These are phyloP conservation scores for Nyctibius bracteatus DNA, from an alignment of 2,113 vertebrate species.

Conservation along the genomic window DNA sequence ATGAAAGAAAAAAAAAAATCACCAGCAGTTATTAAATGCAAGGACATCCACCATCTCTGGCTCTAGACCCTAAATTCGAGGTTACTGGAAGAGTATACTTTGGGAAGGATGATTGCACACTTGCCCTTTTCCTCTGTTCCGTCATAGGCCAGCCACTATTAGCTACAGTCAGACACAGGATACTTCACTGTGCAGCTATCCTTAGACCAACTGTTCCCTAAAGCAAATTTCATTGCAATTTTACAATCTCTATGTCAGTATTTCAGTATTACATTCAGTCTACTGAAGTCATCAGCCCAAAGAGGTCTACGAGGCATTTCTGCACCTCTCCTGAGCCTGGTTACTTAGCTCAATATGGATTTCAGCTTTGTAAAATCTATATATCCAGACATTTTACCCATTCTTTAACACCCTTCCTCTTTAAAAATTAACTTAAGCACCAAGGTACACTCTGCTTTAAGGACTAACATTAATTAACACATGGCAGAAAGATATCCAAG, in stretches of 20 bases:
- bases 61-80: neutral
- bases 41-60: neutral
- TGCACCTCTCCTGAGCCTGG: neutral
- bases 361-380: neutral
- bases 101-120: neutral
- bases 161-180: neutral
- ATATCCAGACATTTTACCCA: neutral
- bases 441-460: neutral
- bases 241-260: neutral
- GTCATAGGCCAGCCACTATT: neutral
- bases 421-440: neutral
- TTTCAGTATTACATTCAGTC: neutral
- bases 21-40: neutral
- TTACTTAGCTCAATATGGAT: neutral
- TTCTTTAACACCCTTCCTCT: neutral
- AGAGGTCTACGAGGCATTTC: neutral
- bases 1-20: neutral
- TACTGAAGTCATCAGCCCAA: neutral
- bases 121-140: slow-evolving; percentile 1
- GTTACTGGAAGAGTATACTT: neutral
- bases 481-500: neutral
- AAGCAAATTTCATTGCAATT: neutral
- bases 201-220: neutral
- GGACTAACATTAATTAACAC: neutral
- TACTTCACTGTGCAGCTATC: neutral